These are phyloP conservation scores for Halcyon smyrnensis DNA, from an alignment of 2,797 vertebrate species.

Conservation along the genomic window DNA sequence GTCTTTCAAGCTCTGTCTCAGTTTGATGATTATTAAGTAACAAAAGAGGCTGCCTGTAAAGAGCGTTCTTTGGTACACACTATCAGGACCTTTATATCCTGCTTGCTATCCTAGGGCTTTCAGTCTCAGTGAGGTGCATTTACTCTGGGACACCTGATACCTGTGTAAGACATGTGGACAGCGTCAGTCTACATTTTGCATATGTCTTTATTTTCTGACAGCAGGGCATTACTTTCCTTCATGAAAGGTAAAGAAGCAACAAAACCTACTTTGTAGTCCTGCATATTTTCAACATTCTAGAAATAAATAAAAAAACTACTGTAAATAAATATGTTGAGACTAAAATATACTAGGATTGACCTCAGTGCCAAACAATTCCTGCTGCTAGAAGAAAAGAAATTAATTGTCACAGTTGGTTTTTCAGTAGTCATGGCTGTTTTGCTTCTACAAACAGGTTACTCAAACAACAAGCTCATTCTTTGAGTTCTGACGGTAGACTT, in stretches of 20 bases:
- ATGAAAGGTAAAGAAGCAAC: not conserved
- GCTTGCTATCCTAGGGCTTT: not conserved
- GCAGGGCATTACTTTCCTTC: not conserved
- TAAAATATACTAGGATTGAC: not conserved
- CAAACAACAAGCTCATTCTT: not conserved
- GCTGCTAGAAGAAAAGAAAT: not conserved
- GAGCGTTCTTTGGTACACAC: accelerated
- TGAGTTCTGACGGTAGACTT: not conserved
- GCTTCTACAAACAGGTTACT: not conserved
- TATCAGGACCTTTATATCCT: not conserved
- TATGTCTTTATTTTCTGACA: not conserved
- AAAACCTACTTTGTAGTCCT: not conserved
- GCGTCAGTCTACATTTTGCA: not conserved
- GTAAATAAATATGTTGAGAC: not conserved
- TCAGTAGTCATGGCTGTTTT: not conserved
- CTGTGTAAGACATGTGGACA: accelerated
- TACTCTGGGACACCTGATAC: not conserved
- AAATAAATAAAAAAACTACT: not conserved
- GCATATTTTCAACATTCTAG: not conserved
- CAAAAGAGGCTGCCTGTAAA: not conserved
- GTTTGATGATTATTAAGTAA: not conserved
- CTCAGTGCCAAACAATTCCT: not conserved
- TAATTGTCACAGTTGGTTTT: not conserved
- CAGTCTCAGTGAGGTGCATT: not conserved
- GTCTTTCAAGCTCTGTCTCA: not conserved